A percentile compares a stretch with the other conserved stretches of the same genome.
Conservation (phyloP, 2,113 vertebrate genomes). For the Formicarius rufipectus region DNA sequence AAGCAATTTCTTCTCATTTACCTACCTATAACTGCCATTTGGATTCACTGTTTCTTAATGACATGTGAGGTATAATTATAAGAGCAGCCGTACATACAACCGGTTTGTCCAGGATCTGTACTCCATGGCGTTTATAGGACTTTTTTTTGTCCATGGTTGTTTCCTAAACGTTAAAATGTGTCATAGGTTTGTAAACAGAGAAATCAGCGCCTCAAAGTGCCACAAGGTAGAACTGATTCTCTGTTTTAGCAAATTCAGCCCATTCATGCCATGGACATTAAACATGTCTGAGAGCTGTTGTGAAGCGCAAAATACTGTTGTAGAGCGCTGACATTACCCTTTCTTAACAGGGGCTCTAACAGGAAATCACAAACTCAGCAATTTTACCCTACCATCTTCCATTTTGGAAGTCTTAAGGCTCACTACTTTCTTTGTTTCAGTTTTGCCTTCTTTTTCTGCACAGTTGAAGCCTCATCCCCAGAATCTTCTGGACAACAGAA, state of each 20-base stretch:
- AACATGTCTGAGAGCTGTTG: neutral
- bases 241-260: neutral
- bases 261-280: neutral
- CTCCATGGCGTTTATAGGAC: neutral
- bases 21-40: neutral
- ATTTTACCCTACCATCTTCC: neutral
- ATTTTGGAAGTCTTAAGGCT: neutral
- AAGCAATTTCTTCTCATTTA: neutral
- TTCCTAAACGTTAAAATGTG: neutral
- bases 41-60: neutral
- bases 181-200: rapidly evolving
- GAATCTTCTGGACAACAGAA: neutral
- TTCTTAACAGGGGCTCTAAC: rapidly evolving
- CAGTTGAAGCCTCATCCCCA: neutral
- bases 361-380: neutral
- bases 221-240: neutral
- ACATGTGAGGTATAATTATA: neutral
- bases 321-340: rapidly evolving
- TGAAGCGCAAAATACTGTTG: neutral
- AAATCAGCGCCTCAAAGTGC: neutral
- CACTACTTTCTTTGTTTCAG: neutral
- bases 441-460: neutral
- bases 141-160: neutral
- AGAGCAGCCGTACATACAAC: neutral
- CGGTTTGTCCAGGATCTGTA: neutral